Percentiles rank a stretch among this genome's conserved stretches.
Conservation (phyloP, 1,140 invertebrate species). For the Lithobius niger region DNA sequence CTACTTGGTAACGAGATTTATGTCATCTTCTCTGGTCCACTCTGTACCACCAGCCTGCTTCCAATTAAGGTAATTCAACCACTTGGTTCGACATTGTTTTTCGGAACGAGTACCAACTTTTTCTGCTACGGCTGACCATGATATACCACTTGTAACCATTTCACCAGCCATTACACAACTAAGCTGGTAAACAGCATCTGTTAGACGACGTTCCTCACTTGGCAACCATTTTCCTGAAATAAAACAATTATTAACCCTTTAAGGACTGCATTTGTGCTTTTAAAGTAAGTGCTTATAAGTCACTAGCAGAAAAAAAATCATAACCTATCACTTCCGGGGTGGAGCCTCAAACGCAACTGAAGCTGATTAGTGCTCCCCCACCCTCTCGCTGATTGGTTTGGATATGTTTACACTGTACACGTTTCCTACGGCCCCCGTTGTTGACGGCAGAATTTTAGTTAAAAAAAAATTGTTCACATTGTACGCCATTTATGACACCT, state of each 20-base stretch:
- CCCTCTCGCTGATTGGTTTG: too few species aligned
- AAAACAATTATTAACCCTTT: neutral
- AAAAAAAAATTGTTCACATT: too few species aligned
- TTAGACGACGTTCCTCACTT: constrained; percentile 34
- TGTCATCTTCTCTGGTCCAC: constrained; percentile 38
- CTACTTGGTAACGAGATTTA: constrained; percentile 34
- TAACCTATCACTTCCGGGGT: too few species aligned
- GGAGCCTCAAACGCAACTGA: too few species aligned
- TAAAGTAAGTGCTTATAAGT: constrained; percentile 1
- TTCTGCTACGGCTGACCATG: constrained; percentile 36
- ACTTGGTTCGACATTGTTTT: constrained; percentile 40
- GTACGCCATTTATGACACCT: too few species aligned
- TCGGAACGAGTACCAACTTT: constrained; percentile 36
- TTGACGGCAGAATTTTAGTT: too few species aligned
- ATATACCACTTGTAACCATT: constrained; percentile 31
- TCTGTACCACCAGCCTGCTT: constrained; percentile 36
- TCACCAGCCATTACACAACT: constrained; percentile 32
- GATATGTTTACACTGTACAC: too few species aligned
- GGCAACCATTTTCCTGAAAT: constrained; percentile 35
- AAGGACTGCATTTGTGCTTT: too few species aligned
- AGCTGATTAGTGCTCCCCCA: too few species aligned
- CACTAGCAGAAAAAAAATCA: too few species aligned
- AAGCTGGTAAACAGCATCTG: constrained; percentile 35
- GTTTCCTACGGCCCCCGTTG: too few species aligned
- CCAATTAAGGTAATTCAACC: constrained; percentile 41